Evolutionary conservation across 2,888 invertebrate species (phyloP).

Genomic region (Ashinkailepas kermadecensis): DNA sequence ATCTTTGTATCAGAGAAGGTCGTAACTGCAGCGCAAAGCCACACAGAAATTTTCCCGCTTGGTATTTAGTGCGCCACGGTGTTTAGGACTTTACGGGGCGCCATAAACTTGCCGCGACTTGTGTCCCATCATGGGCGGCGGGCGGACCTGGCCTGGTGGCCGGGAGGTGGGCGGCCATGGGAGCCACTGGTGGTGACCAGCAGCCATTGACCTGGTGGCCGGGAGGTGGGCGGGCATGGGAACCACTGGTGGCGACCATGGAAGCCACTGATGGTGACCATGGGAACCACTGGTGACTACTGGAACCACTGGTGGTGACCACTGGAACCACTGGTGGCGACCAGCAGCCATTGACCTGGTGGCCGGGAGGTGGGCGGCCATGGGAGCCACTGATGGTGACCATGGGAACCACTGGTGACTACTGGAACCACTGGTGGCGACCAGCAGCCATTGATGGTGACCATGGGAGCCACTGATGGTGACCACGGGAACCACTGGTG

Average conservation of each 20-base stretch:
- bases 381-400: background rate
- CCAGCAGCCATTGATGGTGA: no score
- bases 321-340: no score
- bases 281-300: no score
- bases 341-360: no score
- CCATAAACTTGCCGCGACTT: background rate
- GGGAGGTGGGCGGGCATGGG: background rate
- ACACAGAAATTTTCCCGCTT: background rate
- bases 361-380: background rate
- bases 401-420: no score
- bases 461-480: no score
- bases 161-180: background rate
- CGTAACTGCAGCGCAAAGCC: conserved; percentile 9
- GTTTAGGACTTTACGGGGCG: conserved; percentile 10
- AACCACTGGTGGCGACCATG: background rate
- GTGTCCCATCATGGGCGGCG: background rate
- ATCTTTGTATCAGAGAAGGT: conserved; percentile 16
- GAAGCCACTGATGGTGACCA: no score
- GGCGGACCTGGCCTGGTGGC: background rate
- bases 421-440: no score
- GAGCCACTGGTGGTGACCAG: background rate
- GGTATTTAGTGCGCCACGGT: conserved; percentile 17
- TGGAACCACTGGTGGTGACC: no score
- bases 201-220: background rate
- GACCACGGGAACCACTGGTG: no score